phyloP scores from a whole-genome alignment of 2,888 invertebrate genomes.

The Eupithecia inturbata region DNA sequence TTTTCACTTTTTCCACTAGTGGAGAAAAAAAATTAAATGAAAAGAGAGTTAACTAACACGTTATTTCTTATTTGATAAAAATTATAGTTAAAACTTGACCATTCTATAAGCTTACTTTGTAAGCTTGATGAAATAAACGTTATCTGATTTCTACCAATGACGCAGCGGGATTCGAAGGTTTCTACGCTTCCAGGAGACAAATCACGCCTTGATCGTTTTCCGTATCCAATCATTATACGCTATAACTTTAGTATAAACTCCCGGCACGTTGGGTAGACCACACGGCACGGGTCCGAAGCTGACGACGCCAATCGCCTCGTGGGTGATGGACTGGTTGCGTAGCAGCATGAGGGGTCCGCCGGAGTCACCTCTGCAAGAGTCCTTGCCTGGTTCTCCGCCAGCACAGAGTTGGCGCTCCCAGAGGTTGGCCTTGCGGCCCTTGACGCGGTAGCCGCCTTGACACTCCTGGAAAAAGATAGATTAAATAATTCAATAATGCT shows the following conservation, averaged over 20 bases:
- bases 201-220: slow-evolving; percentile 51
- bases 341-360: slow-evolving; percentile 86
- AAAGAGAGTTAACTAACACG: too few relatives aligned
- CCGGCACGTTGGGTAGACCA: slow-evolving; percentile 84
- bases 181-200: background rate
- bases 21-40: too few relatives aligned
- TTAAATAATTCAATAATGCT: too few relatives aligned
- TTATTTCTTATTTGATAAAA: too few relatives aligned
- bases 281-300: slow-evolving; percentile 86
- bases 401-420: slow-evolving; percentile 80
- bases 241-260: slow-evolving; percentile 85
- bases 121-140: too few relatives aligned
- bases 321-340: slow-evolving; percentile 29
- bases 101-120: too few relatives aligned
- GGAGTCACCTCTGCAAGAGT: slow-evolving; percentile 86
- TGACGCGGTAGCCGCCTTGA: slow-evolving; percentile 45
- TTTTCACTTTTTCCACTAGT: too few relatives aligned
- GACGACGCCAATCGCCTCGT: slow-evolving; percentile 81
- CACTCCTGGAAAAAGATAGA: slow-evolving; percentile 48
- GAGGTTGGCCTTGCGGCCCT: slow-evolving; percentile 42
- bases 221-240: slow-evolving; percentile 84
- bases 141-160: background rate
- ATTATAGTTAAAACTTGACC: too few relatives aligned
- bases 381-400: slow-evolving; percentile 81
- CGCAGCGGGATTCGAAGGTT: background rate